phyloP scores from a whole-genome alignment of 1,140 invertebrate species.

The Drosophila guanche region DNA sequence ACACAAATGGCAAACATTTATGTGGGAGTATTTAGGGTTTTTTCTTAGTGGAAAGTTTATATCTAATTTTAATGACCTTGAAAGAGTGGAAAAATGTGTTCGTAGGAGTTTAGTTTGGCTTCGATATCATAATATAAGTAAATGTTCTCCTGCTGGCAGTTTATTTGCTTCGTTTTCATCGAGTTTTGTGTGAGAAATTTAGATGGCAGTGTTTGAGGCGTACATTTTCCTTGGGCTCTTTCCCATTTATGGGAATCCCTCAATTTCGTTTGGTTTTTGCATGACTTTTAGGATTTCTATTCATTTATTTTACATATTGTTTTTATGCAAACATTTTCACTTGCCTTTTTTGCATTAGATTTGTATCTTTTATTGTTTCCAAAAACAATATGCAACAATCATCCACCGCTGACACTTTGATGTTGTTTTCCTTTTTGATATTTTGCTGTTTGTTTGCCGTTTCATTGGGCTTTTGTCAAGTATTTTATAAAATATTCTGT shows the following conservation, averaged over 20 bases:
- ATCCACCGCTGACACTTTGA: too few relatives aligned
- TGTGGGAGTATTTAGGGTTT: constrained; percentile 9
- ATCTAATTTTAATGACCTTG: constrained; percentile 62
- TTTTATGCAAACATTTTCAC: too few relatives aligned
- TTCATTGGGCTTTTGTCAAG: constrained; percentile 16
- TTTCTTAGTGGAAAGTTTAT: constrained; percentile 41
- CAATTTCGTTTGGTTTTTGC: too few relatives aligned
- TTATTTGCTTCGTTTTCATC: constrained; percentile 22
- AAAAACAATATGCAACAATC: neutral
- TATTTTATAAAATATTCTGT: constrained; percentile 19
- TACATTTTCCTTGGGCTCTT: too few relatives aligned
- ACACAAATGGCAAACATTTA: constrained; percentile 59
- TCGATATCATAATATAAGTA: constrained; percentile 20
- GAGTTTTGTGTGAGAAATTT: constrained; percentile 13
- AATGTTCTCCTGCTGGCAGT: constrained; percentile 62
- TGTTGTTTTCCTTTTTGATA: constrained; percentile 6
- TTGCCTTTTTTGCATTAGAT: constrained; percentile 18
- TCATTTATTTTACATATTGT: too few relatives aligned
- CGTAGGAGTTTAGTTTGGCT: constrained; percentile 30
- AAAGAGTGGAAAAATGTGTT: constrained; percentile 24
- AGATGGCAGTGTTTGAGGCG: too few relatives aligned
- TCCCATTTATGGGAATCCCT: too few relatives aligned
- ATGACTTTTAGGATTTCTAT: too few relatives aligned
- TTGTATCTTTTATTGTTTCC: constrained; percentile 1
- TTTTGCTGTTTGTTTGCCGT: constrained; percentile 4